A percentile compares a stretch with the other conserved stretches of the same genome.
phyloP scores from a whole-genome alignment of 1,140 invertebrate species.

The Drosophila ogumai region DNA sequence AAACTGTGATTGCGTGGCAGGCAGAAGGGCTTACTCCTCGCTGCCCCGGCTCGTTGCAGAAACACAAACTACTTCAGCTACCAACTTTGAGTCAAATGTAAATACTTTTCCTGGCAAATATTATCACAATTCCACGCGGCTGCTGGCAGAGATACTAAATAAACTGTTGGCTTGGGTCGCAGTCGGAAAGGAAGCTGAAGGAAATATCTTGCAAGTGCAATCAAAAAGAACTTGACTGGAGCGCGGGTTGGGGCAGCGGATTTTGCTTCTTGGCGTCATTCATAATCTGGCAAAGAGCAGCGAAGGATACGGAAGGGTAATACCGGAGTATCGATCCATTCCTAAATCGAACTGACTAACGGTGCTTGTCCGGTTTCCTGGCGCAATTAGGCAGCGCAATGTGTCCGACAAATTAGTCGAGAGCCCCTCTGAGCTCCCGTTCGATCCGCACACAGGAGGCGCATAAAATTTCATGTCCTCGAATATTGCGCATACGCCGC shows the following conservation, averaged over 20 bases:
- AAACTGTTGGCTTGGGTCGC: slow-evolving; percentile 49
- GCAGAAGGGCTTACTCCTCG: slow-evolving; percentile 9
- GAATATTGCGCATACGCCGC: slow-evolving; percentile 71
- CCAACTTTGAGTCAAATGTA: slow-evolving; percentile 78
- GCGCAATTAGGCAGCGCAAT: slow-evolving; percentile 42
- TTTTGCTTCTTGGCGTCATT: not conserved
- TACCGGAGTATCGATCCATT: slow-evolving; percentile 1
- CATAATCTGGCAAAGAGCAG: slow-evolving; percentile 28
- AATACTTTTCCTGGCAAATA: slow-evolving; percentile 77
- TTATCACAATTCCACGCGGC: slow-evolving; percentile 76
- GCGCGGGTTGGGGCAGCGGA: not conserved
- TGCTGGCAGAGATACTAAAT: slow-evolving; percentile 71
- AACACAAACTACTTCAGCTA: slow-evolving; percentile 23
- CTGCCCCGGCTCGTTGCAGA: slow-evolving; percentile 2
- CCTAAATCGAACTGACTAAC: not conserved
- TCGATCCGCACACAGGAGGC: slow-evolving; percentile 1
- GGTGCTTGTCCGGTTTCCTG: slow-evolving; percentile 8
- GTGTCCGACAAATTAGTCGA: slow-evolving; percentile 59
- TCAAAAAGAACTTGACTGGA: slow-evolving; percentile 16
- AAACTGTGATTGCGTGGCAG: slow-evolving; percentile 72
- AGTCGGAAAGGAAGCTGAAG: slow-evolving; percentile 21
- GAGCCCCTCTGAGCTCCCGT: slow-evolving; percentile 16
- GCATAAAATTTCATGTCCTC: slow-evolving; percentile 75
- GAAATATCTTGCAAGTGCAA: slow-evolving; percentile 58
- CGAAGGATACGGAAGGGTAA: no score